Percentiles rank a stretch among this genome's conserved stretches.
Conservation (phyloP, 2,888 invertebrate genomes). For the Aspidiotus destructor region DNA sequence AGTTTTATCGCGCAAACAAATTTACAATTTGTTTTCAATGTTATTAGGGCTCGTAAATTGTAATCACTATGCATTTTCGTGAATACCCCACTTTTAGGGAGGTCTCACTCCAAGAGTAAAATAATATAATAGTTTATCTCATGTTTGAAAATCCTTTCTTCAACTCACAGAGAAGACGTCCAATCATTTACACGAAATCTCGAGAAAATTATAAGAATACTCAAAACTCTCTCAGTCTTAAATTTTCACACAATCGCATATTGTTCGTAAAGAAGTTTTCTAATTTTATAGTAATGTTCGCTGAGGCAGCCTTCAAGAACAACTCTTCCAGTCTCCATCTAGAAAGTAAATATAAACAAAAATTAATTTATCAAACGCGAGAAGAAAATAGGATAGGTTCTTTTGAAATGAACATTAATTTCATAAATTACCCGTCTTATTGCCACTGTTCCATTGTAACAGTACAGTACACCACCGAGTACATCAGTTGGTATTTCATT, state of each 20-base stretch:
- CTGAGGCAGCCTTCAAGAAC: conserved; percentile 88
- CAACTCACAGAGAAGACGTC: too few relatives aligned
- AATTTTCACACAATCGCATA: conserved; percentile 42
- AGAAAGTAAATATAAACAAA: conserved; percentile 37
- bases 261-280: conserved; percentile 86
- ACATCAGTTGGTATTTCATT: conserved; percentile 72
- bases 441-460: conserved; percentile 82
- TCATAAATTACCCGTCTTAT: conserved; percentile 60
- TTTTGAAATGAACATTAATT: not conserved
- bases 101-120: too few relatives aligned
- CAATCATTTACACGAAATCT: too few relatives aligned
- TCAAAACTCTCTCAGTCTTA: too few relatives aligned
- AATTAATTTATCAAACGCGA: not conserved
- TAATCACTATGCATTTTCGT: too few relatives aligned
- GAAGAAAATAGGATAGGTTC: not conserved
- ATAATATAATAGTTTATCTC: too few relatives aligned
- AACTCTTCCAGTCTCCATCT: conserved; percentile 85
- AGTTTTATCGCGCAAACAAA: too few relatives aligned
- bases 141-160: too few relatives aligned
- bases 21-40: too few relatives aligned
- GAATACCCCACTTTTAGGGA: too few relatives aligned
- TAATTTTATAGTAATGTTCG: conserved; percentile 88
- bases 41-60: too few relatives aligned
- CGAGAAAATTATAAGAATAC: too few relatives aligned
- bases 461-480: conserved; percentile 83